Conservation (phyloP, 2,113 vertebrate genomes). For the Acrocephalus arundinaceus region DNA sequence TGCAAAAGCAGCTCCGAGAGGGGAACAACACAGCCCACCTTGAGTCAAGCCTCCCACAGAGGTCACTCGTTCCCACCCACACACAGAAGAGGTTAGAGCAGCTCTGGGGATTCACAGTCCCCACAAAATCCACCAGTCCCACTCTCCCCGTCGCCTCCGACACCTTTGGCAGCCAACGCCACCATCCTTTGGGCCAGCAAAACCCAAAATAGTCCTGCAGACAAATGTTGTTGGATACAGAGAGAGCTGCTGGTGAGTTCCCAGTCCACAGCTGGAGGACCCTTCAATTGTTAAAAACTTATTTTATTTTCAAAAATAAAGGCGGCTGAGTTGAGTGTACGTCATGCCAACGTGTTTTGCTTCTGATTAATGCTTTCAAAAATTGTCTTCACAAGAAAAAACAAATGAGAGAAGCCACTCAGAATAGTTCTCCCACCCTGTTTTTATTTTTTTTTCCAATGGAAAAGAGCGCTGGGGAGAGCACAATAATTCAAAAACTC, state of each 20-base stretch:
- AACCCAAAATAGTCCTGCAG: fast-evolving
- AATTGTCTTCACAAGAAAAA: not conserved
- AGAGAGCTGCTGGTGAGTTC: not conserved
- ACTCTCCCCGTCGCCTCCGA: fast-evolving
- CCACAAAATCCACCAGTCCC: fast-evolving
- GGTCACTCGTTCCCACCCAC: not conserved
- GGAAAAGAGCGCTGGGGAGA: not conserved
- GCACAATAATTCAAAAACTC: not conserved
- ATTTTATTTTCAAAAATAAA: not conserved
- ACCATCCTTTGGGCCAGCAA: not conserved
- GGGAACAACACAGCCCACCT: not conserved
- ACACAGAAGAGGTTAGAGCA: fast-evolving
- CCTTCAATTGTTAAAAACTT: not conserved
- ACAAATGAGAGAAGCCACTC: not conserved
- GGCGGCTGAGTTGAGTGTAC: fast-evolving
- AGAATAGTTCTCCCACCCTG: not conserved
- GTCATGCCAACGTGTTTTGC: fast-evolving
- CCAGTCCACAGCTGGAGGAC: not conserved
- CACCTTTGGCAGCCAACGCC: fast-evolving
- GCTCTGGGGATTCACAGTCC: not conserved
- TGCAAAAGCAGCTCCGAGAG: not conserved
- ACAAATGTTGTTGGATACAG: not conserved
- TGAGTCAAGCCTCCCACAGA: not conserved
- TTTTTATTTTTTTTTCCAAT: not conserved
- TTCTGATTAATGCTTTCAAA: not conserved